Evolutionary conservation across 2,113 vertebrate species (phyloP).

Genomic region (Podarcis cretensis): DNA sequence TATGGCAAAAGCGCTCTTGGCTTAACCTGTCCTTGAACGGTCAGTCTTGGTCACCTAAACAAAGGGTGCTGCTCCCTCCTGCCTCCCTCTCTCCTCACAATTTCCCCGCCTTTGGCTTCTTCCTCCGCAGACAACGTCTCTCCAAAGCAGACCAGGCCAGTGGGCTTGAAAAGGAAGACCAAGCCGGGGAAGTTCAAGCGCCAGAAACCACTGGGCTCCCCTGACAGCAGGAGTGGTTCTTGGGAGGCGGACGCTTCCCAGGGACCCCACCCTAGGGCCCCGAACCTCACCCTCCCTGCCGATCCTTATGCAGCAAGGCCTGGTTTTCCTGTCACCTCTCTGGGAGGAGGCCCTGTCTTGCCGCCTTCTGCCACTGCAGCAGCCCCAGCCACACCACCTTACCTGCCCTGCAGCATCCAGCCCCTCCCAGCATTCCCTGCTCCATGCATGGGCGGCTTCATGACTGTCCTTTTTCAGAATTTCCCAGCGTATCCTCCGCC

Average conservation of each 20-base stretch:
- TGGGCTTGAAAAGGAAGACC: slow-evolving; percentile 70
- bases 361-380: background rate
- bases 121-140: slow-evolving; percentile 66
- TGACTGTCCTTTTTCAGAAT: slow-evolving; percentile 82
- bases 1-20: too few species aligned
- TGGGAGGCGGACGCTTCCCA: slow-evolving; percentile 69
- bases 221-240: slow-evolving; percentile 62
- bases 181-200: slow-evolving; percentile 77
- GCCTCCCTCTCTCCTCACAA: fast-evolving
- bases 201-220: slow-evolving; percentile 76
- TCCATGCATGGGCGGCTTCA: slow-evolving; percentile 68
- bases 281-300: slow-evolving; percentile 60
- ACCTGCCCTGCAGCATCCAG: slow-evolving; percentile 29
- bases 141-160: slow-evolving; percentile 58
- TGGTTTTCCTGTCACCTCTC: slow-evolving; percentile 35
- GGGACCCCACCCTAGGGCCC: slow-evolving; percentile 64
- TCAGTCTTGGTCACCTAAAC: too few species aligned
- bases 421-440: slow-evolving; percentile 51
- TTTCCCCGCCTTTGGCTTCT: background rate
- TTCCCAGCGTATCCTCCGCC: slow-evolving; percentile 68
- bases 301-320: slow-evolving; percentile 49
- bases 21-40: background rate
- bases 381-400: background rate
- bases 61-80: too few species aligned
- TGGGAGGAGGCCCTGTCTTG: slow-evolving; percentile 17